phyloP scores from a whole-genome alignment of 2,113 vertebrate genomes.

The Rousettus leschenaultii region DNA sequence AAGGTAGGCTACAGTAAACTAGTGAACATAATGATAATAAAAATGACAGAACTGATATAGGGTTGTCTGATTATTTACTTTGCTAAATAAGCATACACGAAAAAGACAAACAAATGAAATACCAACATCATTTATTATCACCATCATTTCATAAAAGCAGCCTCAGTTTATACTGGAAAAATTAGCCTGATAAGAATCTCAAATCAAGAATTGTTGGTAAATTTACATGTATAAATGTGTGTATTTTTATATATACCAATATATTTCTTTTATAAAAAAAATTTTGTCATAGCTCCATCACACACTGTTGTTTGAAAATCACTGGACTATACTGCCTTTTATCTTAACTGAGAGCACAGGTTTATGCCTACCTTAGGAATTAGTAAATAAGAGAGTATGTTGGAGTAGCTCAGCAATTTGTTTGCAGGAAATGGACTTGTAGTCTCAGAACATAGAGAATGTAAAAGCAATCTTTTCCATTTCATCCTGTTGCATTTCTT shows the following conservation, averaged over 20 bases:
- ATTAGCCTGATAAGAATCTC: neutral
- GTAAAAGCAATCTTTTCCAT: neutral
- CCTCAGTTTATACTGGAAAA: neutral
- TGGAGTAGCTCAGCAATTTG: neutral
- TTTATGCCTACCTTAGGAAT: neutral
- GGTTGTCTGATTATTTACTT: neutral
- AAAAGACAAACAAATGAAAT: neutral
- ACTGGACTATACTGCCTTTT: neutral
- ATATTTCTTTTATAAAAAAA: neutral
- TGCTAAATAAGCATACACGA: neutral
- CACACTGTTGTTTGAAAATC: neutral
- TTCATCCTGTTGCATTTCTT: neutral
- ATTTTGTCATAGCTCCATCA: neutral
- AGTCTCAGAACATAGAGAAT: neutral
- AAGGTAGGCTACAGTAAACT: neutral
- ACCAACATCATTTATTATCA: slow-evolving; percentile 1
- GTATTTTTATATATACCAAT: neutral
- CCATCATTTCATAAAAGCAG: neutral
- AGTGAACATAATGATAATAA: neutral
- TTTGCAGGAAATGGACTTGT: neutral
- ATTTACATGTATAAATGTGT: neutral
- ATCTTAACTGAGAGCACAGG: neutral
- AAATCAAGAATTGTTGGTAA: neutral
- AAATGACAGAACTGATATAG: neutral
- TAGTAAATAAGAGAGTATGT: neutral